Base-by-base conservation (phyloP, 1,140 invertebrate genomes). In the Caenorhabditis briggsae region DNA sequence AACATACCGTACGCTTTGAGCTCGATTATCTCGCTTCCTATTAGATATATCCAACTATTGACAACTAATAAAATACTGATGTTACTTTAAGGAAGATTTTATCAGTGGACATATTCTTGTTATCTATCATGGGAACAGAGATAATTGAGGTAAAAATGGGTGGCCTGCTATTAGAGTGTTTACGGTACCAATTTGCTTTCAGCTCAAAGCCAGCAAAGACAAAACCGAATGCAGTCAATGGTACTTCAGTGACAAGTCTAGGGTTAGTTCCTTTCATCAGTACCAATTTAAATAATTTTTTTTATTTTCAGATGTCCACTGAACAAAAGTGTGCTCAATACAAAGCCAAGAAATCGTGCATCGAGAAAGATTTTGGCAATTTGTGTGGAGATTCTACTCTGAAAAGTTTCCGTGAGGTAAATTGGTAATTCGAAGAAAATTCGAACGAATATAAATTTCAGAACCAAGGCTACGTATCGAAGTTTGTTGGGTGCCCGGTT, bases 221-320 rank as follows among this genome's bases (percentile, higher is more conserved):
- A 78, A 78, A 78, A 78, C 70, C 12, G 70, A 78, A 23, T 78
- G 70, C n/a, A 53, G 53, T 50, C 70, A 78, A 50, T 78, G 70
- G 70, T 78, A 78, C 23, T 78, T 78, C 46, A 78, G 70, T 50
- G 70, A 78, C 14, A 78, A 78, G n/a, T 50, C 70, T 0, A 50
- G 46, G 9, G 70, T 78, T 8, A 78, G 70, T 5, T n/a, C 5
- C 12, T 70, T 18, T 53, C 50, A 20, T 11, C n/a, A 11, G 2
- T 25, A 2, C 12, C 11, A 18, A 11, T 78, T 14, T 14, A 6
- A 46, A 5, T 33, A 65, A 65, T 11, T 25, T 2, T 2, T 46
- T 18, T 7, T 3, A 48, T 16, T 18, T 78, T 50, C 70, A 78
- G 46, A 78, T 78, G 70, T 78, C 70, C 9, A 78, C 70, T 18